Conservation (phyloP, 2,888 invertebrate genomes). For the Andrena fulva region DNA sequence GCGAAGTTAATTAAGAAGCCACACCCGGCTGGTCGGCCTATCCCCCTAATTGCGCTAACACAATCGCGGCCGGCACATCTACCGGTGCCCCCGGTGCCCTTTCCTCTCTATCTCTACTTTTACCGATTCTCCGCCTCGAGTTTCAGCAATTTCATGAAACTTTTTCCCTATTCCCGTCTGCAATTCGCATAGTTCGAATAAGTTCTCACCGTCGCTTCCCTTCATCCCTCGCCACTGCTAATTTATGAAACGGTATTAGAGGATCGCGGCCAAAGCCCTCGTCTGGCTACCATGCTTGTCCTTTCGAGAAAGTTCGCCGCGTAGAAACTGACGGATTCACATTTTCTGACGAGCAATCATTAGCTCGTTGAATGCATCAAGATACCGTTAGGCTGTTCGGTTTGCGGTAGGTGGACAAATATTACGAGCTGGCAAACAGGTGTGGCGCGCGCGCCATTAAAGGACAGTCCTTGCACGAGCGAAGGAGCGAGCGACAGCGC, state of each 20-base stretch:
- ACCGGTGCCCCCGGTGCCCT: neutral
- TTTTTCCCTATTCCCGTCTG: neutral
- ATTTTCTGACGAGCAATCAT: neutral
- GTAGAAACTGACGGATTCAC: neutral
- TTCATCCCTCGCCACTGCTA: neutral
- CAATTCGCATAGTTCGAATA: neutral
- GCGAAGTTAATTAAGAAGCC: conserved; percentile 74
- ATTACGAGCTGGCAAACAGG: conserved; percentile 43
- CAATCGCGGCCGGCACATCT: conserved; percentile 4
- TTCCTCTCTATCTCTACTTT: conserved; percentile 18
- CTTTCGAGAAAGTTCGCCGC: too few species aligned
- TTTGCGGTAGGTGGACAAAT: conserved; percentile 28
- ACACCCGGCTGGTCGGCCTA: conserved; percentile 46
- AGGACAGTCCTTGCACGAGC: conserved; percentile 18
- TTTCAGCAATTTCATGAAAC: neutral
- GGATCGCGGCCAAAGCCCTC: neutral
- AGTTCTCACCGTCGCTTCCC: neutral
- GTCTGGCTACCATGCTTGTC: too few species aligned
- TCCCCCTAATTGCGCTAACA: conserved; percentile 65
- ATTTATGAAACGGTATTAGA: neutral
- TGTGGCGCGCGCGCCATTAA: conserved; percentile 38
- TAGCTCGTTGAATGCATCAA: neutral
- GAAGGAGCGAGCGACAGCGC: neutral
- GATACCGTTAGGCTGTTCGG: conserved; percentile 15
- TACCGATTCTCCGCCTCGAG: neutral